Conservation (phyloP, 1,140 invertebrate genomes). For the Scaptodrosophila lebanonensis region DNA sequence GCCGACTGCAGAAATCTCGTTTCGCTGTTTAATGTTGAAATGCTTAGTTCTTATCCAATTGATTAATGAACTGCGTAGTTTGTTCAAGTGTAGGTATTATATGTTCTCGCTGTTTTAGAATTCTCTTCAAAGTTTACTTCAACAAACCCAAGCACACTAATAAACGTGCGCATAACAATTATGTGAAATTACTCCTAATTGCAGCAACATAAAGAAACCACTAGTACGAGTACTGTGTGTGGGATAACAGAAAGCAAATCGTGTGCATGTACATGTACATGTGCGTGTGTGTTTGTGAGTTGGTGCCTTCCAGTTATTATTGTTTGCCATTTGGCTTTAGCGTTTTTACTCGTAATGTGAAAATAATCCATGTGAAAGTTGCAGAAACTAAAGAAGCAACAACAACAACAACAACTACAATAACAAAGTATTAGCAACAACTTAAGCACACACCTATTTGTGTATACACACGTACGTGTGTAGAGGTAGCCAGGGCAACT, state of each 20-base stretch:
- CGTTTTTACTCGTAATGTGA: conserved; percentile 64
- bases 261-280: no score
- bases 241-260: conserved; percentile 13
- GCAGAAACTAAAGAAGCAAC: background rate
- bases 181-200: conserved; percentile 34
- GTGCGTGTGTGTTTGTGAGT: no score
- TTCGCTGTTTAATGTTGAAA: no score
- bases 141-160: no score
- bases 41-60: no score
- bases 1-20: no score
- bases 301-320: conserved; percentile 34
- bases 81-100: no score
- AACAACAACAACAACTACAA: conserved; percentile 24
- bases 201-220: background rate
- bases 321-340: conserved; percentile 46
- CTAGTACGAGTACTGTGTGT: conserved; percentile 9
- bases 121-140: no score
- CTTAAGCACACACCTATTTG: background rate
- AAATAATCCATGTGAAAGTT: conserved; percentile 63
- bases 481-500: conserved; percentile 8
- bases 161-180: conserved; percentile 44
- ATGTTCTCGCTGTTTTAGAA: no score
- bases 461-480: conserved; percentile 13
- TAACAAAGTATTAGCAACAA: conserved; percentile 63
- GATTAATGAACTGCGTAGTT: no score